Evolutionary conservation across 2,888 invertebrate genomes (phyloP).

Genomic region (Molanna angustata): DNA sequence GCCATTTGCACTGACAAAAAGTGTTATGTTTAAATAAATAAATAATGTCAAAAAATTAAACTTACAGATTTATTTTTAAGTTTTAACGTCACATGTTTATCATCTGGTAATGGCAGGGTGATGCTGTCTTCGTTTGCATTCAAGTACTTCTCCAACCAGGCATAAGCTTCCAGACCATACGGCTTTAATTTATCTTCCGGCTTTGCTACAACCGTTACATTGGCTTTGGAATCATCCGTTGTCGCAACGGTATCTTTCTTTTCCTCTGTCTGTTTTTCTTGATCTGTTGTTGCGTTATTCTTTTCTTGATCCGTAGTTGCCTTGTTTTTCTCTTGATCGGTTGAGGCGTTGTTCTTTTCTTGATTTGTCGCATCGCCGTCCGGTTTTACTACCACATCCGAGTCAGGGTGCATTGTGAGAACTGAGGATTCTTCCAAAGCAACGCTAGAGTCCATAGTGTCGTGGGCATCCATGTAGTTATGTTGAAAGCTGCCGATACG

Average conservation of each 20-base stretch:
- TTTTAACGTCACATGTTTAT: conserved; percentile 3
- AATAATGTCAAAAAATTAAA: background rate
- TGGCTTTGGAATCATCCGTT: background rate
- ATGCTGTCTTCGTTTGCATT: conserved; percentile 37
- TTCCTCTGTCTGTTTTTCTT: too few relatives aligned
- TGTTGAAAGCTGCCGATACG: too few relatives aligned
- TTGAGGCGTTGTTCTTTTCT: too few relatives aligned
- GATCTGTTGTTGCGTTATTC: background rate
- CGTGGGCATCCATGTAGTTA: too few relatives aligned
- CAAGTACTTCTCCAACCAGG: conserved; percentile 40
- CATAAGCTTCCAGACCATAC: conserved; percentile 40
- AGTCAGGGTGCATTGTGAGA: too few relatives aligned
- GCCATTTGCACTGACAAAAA: too few relatives aligned
- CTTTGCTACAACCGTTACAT: background rate
- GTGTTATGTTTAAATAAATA: too few relatives aligned
- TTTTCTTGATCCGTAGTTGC: background rate
- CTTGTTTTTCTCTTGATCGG: background rate
- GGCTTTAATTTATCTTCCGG: conserved; percentile 27
- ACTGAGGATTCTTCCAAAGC: too few relatives aligned
- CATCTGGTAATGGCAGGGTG: conserved; percentile 31
- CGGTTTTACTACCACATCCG: too few relatives aligned
- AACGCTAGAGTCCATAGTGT: too few relatives aligned
- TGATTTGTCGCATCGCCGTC: too few relatives aligned
- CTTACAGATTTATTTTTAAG: conserved; percentile 17
- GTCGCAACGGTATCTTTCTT: too few relatives aligned